A percentile compares a stretch with the other conserved stretches of the same genome.
phyloP scores from a whole-genome alignment of 2,888 invertebrate genomes.

The Crocallis elinguaria region DNA sequence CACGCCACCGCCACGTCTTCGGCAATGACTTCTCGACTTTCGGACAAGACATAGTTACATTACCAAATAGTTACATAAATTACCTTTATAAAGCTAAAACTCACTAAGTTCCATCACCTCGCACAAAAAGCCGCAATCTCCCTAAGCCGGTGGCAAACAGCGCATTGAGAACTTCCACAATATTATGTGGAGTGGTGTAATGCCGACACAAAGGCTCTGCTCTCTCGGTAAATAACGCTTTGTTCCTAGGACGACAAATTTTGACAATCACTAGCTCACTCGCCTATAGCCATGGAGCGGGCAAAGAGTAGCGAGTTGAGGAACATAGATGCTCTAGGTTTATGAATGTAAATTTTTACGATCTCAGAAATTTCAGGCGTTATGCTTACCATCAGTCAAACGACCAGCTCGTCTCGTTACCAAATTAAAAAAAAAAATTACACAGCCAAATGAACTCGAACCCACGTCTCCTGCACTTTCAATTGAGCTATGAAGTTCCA shows the following conservation, averaged over 20 bases:
- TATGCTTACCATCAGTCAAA: too few relatives aligned
- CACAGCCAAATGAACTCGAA: too few relatives aligned
- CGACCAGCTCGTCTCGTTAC: too few relatives aligned
- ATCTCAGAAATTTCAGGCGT: too few relatives aligned
- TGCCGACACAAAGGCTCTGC: constrained; percentile 78
- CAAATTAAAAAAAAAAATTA: too few relatives aligned
- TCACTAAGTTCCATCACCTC: constrained; percentile 60
- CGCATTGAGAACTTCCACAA: constrained; percentile 82
- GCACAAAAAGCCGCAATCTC: constrained; percentile 53
- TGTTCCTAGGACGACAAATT: constrained; percentile 85
- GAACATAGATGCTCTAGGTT: constrained; percentile 10
- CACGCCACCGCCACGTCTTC: too few relatives aligned
- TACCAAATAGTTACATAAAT: not conserved
- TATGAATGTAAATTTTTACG: too few relatives aligned
- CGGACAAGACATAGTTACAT: too few relatives aligned
- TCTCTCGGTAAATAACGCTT: constrained; percentile 82
- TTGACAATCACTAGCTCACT: constrained; percentile 85
- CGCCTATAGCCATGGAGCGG: constrained; percentile 63
- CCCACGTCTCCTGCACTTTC: too few relatives aligned
- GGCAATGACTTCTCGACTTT: too few relatives aligned
- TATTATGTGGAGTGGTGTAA: constrained; percentile 84
- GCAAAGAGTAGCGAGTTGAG: constrained; percentile 56
- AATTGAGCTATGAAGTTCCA: too few relatives aligned
- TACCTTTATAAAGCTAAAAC: constrained; percentile 3
- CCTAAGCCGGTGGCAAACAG: constrained; percentile 74